Evolutionary conservation across 2,888 invertebrate species (phyloP).

Genomic region (Campopleginae sp.): DNA sequence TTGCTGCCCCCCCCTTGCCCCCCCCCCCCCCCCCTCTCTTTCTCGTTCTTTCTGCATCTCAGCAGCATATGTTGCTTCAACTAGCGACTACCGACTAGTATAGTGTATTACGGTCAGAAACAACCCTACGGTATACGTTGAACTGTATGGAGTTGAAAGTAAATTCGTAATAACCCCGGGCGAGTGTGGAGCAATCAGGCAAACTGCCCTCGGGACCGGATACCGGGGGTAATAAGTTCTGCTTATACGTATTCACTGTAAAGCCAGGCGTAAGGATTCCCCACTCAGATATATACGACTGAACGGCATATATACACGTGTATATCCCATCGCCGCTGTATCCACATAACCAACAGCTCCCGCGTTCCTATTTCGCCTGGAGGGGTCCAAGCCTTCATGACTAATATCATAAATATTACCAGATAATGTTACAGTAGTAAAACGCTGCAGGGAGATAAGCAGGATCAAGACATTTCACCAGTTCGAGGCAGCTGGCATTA

Average conservation of each 20-base stretch:
- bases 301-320: constrained; percentile 24
- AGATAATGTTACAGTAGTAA: constrained; percentile 36
- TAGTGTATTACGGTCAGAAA: constrained; percentile 50
- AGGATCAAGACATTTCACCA: constrained; percentile 36
- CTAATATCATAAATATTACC: constrained; percentile 50
- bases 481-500: constrained; percentile 11
- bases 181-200: constrained; percentile 63
- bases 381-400: constrained; percentile 25
- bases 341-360: constrained; percentile 23
- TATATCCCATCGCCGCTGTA: constrained; percentile 1
- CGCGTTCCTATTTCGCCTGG: constrained; percentile 37
- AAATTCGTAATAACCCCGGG: constrained; percentile 64
- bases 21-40: not conserved
- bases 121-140: constrained; percentile 17
- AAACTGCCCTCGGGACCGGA: constrained; percentile 62
- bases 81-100: constrained; percentile 1
- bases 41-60: constrained; percentile 1
- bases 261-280: constrained; percentile 56
- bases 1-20: not conserved
- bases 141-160: constrained; percentile 57
- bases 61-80: constrained; percentile 16
- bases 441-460: constrained; percentile 27
- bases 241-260: constrained; percentile 58
- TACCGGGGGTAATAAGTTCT: constrained; percentile 65
- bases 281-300: constrained; percentile 20